These are phyloP conservation scores for Drosophila orena DNA, from an alignment of 1,140 invertebrate species.

Conservation along the genomic window DNA sequence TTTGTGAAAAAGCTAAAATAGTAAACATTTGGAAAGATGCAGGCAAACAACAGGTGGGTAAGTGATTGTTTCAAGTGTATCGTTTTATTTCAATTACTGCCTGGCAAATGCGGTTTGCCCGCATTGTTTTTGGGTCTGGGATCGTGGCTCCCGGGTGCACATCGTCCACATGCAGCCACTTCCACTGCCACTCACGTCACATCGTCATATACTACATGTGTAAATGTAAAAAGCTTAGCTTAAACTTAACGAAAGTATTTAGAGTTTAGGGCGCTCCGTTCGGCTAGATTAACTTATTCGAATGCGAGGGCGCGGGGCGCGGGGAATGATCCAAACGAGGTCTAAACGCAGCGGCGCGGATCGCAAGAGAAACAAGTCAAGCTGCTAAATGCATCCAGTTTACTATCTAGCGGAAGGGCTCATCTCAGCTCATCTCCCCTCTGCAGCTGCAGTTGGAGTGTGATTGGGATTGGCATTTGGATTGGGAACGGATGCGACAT, in stretches of 20 bases:
- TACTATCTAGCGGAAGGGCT: constrained; percentile 10
- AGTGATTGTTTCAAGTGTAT: constrained; percentile 22
- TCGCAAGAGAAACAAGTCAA: constrained; percentile 35
- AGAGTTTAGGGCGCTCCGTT: constrained; percentile 33
- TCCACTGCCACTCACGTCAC: constrained; percentile 1
- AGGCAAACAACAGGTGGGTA: background rate
- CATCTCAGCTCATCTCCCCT: background rate
- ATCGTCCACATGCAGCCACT: background rate
- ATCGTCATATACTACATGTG: constrained; percentile 28
- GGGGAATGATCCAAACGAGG: constrained; percentile 41
- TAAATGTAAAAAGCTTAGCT: constrained; percentile 70
- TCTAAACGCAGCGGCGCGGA: constrained; percentile 12
- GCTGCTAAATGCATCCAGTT: constrained; percentile 44
- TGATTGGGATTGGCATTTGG: background rate
- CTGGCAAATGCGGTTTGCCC: constrained; percentile 28
- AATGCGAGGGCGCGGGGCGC: constrained; percentile 39
- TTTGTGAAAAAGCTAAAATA: no score
- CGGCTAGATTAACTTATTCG: constrained; percentile 41
- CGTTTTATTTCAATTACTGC: constrained; percentile 35
- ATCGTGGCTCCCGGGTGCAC: constrained; percentile 5
- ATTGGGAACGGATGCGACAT: background rate
- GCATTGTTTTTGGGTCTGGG: constrained; percentile 20
- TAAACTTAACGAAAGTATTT: constrained; percentile 57
- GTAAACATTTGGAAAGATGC: no score
- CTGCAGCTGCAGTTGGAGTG: background rate